These are phyloP conservation scores for Bruchidius siliquastri DNA, from an alignment of 2,888 invertebrate species.

Conservation along the genomic window DNA sequence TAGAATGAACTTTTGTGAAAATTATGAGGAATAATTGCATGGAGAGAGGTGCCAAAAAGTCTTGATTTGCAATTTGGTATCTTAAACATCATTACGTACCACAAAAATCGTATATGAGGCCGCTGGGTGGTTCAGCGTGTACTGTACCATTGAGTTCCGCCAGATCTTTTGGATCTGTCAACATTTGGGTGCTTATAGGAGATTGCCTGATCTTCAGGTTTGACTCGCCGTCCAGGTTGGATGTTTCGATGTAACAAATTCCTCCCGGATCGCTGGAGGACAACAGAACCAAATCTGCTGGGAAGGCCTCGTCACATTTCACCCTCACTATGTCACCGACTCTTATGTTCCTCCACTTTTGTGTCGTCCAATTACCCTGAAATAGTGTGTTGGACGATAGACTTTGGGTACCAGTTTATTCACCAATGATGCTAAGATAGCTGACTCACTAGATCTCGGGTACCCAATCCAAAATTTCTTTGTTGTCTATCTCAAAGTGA, in stretches of 20 bases:
- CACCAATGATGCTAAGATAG: too few relatives aligned
- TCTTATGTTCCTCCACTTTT: constrained; percentile 77
- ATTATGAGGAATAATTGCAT: too few relatives aligned
- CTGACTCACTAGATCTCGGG: too few relatives aligned
- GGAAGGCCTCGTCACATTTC: constrained; percentile 88
- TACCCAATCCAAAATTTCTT: too few relatives aligned
- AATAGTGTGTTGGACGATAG: not conserved
- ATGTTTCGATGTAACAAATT: constrained; percentile 98
- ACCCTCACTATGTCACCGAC: constrained; percentile 96
- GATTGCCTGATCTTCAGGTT: constrained; percentile 97
- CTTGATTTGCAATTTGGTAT: too few relatives aligned
- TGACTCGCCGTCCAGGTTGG: constrained; percentile 98
- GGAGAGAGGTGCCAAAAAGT: too few relatives aligned
- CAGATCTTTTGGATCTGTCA: not conserved
- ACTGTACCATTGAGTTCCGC: not conserved
- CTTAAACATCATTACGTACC: too few relatives aligned
- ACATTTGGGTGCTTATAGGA: constrained; percentile 36
- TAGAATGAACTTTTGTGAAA: too few relatives aligned
- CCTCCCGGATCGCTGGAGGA: constrained; percentile 95
- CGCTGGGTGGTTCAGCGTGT: constrained; percentile 61
- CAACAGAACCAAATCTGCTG: constrained; percentile 88
- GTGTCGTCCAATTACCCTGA: constrained; percentile 58
- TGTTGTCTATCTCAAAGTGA: too few relatives aligned
- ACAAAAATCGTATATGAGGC: constrained; percentile 36
- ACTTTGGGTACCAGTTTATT: too few relatives aligned